Conservation (phyloP, 1,140 invertebrate species). For the Zaprionus capensis region DNA sequence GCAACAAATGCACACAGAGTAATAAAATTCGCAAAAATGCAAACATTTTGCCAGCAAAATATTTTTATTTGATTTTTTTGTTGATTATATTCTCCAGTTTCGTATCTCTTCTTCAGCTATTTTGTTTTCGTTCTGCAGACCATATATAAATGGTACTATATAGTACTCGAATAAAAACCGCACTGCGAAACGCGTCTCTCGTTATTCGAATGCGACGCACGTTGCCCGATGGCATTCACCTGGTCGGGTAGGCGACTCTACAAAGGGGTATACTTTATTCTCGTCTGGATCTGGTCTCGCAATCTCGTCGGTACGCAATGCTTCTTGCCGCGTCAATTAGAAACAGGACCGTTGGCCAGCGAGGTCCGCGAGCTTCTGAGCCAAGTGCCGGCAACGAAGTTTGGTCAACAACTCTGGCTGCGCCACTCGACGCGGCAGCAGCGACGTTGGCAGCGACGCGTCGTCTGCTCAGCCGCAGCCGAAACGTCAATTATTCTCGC, state of each 20-base stretch:
- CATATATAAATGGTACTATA: conserved; percentile 69
- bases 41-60: conserved; percentile 65
- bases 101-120: conserved; percentile 46
- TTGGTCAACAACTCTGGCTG: conserved; percentile 74
- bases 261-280: conserved; percentile 31
- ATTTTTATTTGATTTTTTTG: conserved; percentile 29
- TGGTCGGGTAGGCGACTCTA: conserved; percentile 48
- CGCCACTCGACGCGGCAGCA: conserved; percentile 26
- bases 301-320: conserved; percentile 24
- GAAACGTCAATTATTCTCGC: conserved; percentile 72
- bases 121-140: conserved; percentile 75
- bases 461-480: conserved; percentile 27
- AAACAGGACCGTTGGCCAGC: conserved; percentile 71
- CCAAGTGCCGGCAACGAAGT: conserved; percentile 55
- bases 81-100: conserved; percentile 22
- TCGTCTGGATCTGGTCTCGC: conserved; percentile 32
- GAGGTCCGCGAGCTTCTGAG: conserved; percentile 79
- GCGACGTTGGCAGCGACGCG: background rate
- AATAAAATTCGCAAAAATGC: conserved; percentile 75
- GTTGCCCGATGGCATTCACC: conserved; percentile 78
- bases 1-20: conserved; percentile 79
- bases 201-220: conserved; percentile 67
- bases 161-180: conserved; percentile 27
- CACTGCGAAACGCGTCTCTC: conserved; percentile 57
- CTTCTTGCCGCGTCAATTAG: conserved; percentile 50